Base-by-base conservation (phyloP, 2,797 vertebrate genomes). In the Pipistrellus pipistrellus region DNA sequence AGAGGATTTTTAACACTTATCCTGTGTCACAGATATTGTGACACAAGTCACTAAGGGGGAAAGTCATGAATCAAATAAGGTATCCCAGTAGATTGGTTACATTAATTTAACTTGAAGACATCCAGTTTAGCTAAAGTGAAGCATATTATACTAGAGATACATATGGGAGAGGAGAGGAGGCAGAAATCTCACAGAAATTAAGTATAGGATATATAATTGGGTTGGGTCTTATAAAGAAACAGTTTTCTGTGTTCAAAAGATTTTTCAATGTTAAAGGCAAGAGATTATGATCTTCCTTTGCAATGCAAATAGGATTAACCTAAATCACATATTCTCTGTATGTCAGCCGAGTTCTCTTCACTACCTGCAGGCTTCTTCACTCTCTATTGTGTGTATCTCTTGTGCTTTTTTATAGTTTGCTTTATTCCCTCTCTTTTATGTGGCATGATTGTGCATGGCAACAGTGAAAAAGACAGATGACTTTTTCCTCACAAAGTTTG, bases 1-100 rank as follows among this genome's bases (percentile, higher is more conserved):
- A 92, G 15, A 90, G 23, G 2, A 83, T 8, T 80, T 95, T 68
- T 69, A 66, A 18, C 90, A 82, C 9, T 62, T 72, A 93, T 30
- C 44, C 1, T 83, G 1, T 55, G 32, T 88, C 35, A 71, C 38
- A 92, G 51, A 69, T 57, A 73, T 14, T 59, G 53, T 38, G n/a
- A 64, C 71, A 71, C 13, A 66, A 32, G 3, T 64, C 21, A 83
- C 62, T 88, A 73, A 80, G 25, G 20, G 12, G 82, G 10, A 13
- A 64, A 51, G 11, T 71, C 14, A 23, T 72, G 27, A 69, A 73
- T 73, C 68, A 72, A 66, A 57, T 68, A 82, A 92, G n/a, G 8
- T 62, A 73, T 86, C 75, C 32, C 4, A 32, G 17, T 17, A 57
- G 25, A 77, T 59, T 69, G 17, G 15, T 82, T 85, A 81, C 10